Base-by-base conservation (phyloP, 2,113 vertebrate genomes). In the Clarias batrachus region DNA sequence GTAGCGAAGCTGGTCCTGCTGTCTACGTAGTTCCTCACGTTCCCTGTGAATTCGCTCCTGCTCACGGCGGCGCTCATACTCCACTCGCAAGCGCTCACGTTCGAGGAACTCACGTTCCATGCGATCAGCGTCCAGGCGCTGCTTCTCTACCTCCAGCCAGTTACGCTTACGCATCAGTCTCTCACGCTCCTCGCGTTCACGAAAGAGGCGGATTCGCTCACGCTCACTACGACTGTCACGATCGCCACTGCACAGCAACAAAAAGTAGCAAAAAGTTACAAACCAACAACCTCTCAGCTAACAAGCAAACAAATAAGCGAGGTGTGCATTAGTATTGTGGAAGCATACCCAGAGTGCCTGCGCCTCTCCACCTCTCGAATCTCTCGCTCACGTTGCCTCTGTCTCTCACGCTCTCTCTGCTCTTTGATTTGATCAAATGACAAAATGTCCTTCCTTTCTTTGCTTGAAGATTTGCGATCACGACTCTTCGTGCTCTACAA, bases 341-440 rank as follows among this genome's bases (percentile, higher is more conserved):
- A 66, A 66, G 23, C 76, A 86, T 93, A 95, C 94, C 85, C 91
- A 82, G 91, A 93, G 83, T 88, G 96, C 95, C 97, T 92, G 66
- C 97, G 96, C 73, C 98, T 92, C 89, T 99, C 98, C 0, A 96
- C 96, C 90, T 99, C 98, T 65, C 98, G 92, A 91, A 99, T 94
- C 89, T 99, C 98, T 6, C 98, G 91, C 85, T 99, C 98, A 3
- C 97, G 92, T 84, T 99, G 98, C 60, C 98, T 92, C 93, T 98
- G 97, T 0, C 97, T 94, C 65, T 99, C 98, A 0, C 97, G 94
- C 62, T 99, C 98, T 6, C 98, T 92, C 78, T 99, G 98, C 89
- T 99, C 97, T 90, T 98, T 99, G 93, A 99, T 99, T 90, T 99
- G 99, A 91, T 99, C 98, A 6, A 99, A 99, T 0, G 98, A 98